Conservation (phyloP, 2,888 invertebrate genomes). For the Idaea straminata region DNA sequence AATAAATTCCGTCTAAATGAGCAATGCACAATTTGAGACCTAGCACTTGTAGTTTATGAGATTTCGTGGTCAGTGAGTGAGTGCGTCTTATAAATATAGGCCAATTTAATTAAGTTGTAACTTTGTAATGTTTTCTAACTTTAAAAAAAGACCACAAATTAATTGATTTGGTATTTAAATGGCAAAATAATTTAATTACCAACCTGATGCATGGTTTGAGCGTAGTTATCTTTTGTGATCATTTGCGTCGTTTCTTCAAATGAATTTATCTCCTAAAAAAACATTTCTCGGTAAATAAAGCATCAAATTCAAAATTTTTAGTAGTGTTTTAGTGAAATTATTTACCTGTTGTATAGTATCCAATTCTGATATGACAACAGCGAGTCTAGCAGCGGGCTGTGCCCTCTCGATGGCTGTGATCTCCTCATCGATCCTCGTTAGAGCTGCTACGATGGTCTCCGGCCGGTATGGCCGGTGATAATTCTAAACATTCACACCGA, state of each 20-base stretch:
- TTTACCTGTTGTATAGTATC: conserved; percentile 62
- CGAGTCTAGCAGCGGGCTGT: conserved; percentile 58
- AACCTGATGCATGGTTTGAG: conserved; percentile 71
- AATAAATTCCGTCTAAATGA: no score
- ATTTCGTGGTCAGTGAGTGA: no score
- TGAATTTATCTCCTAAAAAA: conserved; percentile 59
- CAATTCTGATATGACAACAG: conserved; percentile 61
- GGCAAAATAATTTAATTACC: no score
- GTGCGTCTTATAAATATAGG: no score
- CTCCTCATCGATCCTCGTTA: conserved; percentile 61
- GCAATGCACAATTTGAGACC: no score
- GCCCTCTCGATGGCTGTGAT: conserved; percentile 55
- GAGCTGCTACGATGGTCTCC: conserved; percentile 62
- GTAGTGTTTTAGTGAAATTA: not conserved
- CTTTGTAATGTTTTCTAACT: no score
- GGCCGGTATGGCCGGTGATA: conserved; percentile 19
- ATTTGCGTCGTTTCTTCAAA: conserved; percentile 53
- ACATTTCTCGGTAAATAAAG: not conserved
- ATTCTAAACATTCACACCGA: not conserved
- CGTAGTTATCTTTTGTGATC: conserved; percentile 52
- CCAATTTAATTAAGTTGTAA: no score
- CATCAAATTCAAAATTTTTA: no score
- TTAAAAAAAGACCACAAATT: no score
- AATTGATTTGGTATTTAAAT: no score
- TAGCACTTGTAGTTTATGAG: no score